phyloP scores from a whole-genome alignment of 1,140 invertebrate species.

The Cylas formicarius region DNA sequence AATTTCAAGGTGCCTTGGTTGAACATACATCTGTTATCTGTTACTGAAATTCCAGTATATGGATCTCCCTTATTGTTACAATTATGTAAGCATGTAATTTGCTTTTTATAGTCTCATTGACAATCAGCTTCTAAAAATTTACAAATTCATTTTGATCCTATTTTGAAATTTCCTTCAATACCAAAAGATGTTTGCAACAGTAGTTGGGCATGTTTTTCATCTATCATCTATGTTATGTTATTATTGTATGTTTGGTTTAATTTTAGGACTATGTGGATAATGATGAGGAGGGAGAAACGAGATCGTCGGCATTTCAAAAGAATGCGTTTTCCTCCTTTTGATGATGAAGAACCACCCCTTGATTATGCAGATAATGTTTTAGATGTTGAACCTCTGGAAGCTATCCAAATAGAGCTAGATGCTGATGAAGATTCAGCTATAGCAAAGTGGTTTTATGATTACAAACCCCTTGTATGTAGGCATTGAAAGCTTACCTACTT shows the following conservation, averaged over 20 bases:
- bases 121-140: no score
- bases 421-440: conserved; percentile 90
- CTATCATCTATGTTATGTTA: background rate
- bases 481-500: no score
- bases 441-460: conserved; percentile 96
- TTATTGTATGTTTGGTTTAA: conserved; percentile 9
- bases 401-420: conserved; percentile 98
- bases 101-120: no score
- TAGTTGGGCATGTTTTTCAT: no score
- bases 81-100: no score
- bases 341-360: conserved; percentile 98
- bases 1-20: no score
- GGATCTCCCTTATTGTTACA: no score
- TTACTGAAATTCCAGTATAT: no score
- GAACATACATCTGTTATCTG: conserved; percentile 9
- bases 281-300: conserved; percentile 98
- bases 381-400: conserved; percentile 97
- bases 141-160: no score
- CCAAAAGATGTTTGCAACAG: no score
- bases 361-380: conserved; percentile 99
- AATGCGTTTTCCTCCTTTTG: conserved; percentile 99
- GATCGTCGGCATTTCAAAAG: conserved; percentile 98
- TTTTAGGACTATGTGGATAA: conserved; percentile 97
- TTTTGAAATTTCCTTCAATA: background rate
- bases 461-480: conserved; percentile 80